These are phyloP conservation scores for Leptopilina syphax DNA, from an alignment of 2,888 invertebrate genomes.

Conservation along the genomic window DNA sequence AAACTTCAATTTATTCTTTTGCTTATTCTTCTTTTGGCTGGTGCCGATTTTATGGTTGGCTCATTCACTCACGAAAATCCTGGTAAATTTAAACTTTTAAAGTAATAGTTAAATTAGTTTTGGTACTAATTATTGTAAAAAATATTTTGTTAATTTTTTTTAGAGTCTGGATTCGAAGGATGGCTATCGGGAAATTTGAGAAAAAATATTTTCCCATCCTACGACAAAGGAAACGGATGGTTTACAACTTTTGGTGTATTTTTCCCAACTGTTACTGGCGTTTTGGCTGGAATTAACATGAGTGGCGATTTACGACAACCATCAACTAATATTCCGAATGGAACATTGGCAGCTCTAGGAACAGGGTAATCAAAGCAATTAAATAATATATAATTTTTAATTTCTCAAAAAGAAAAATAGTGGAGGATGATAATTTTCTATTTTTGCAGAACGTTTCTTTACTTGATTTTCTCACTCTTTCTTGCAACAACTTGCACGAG, in stretches of 20 bases:
- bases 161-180: conserved; percentile 90
- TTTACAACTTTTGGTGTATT: conserved; percentile 98
- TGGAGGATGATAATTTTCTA: conserved; percentile 30
- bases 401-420: neutral
- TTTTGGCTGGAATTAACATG: conserved; percentile 98
- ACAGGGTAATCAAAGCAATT: conserved; percentile 83
- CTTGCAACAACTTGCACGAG: conserved; percentile 92
- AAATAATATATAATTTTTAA: no score
- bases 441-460: conserved; percentile 86
- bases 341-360: conserved; percentile 93
- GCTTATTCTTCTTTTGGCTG: conserved; percentile 90
- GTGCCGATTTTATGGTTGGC: conserved; percentile 95
- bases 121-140: neutral
- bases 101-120: neutral
- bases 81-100: conserved; percentile 77
- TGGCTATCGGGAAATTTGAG: conserved; percentile 89
- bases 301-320: conserved; percentile 96
- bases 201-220: conserved; percentile 89
- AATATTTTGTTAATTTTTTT: neutral
- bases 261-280: conserved; percentile 98
- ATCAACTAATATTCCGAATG: conserved; percentile 94
- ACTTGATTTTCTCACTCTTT: conserved; percentile 92
- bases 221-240: conserved; percentile 90
- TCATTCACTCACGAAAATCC: conserved; percentile 88
- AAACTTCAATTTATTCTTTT: conserved; percentile 94